Conservation (phyloP, 2,113 vertebrate genomes). For the Callospermophilus lateralis region DNA sequence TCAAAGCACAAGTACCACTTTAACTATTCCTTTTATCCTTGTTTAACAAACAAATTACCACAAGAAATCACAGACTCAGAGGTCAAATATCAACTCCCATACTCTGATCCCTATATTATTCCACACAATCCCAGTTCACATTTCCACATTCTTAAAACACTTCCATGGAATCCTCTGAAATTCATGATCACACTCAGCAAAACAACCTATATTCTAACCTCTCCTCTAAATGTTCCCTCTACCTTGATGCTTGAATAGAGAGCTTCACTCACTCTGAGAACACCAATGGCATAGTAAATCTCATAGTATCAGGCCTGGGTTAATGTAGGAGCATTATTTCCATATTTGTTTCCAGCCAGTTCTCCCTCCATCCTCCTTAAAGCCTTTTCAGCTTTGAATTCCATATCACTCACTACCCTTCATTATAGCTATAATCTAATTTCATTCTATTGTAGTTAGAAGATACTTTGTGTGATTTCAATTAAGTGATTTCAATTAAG, state of each 20-base stretch:
- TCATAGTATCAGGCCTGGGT: not conserved
- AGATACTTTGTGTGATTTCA: slow-evolving; percentile 6
- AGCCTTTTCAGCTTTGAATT: slow-evolving; percentile 28
- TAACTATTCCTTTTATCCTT: not conserved
- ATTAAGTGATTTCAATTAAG: slow-evolving; percentile 13
- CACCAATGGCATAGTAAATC: not conserved
- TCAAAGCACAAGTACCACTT: slow-evolving; percentile 27
- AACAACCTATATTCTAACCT: not conserved
- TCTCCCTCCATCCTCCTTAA: slow-evolving; percentile 13
- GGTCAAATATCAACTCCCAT: not conserved
- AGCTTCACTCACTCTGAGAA: not conserved
- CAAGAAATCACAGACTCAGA: not conserved
- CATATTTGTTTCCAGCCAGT: not conserved
- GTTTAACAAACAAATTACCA: not conserved
- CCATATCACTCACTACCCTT: not conserved
- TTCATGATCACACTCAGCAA: slow-evolving; percentile 1
- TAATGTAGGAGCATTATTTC: not conserved
- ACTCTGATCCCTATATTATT: not conserved
- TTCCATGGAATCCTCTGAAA: slow-evolving; percentile 34
- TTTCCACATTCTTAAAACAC: slow-evolving; percentile 22
- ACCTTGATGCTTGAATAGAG: not conserved
- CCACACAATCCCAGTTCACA: not conserved
- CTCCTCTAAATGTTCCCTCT: slow-evolving; percentile 4
- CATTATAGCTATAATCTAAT: not conserved
- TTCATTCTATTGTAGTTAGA: not conserved